Evolutionary conservation across 1,140 invertebrate species (phyloP), one percentile per base, ranked within the genome.

Genomic region (Hyposmocoma kahamanoa): DNA sequence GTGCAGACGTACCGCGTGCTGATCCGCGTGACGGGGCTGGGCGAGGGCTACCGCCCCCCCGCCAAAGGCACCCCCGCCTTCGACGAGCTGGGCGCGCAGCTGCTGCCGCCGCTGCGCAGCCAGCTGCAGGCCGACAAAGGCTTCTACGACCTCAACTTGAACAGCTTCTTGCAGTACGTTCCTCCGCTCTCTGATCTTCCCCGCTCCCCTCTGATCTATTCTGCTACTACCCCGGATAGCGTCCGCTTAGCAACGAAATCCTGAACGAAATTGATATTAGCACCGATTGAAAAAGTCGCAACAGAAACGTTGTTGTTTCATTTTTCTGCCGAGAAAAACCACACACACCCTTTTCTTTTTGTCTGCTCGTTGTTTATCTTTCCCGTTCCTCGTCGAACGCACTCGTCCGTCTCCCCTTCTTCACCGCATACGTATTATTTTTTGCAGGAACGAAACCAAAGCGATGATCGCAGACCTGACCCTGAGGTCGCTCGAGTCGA

Each of bases 11-110:
- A 95, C 72, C 89, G 91, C 20, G 86, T 95, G 11, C 88, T 92
- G 59, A 86, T 96, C 0, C 94, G 93, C 61, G 84, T 96, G 1
- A 88, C 92, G 3, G 92, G 93, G 28, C 74, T 96, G 19, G 95
- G 92, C 0, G 91, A 94, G 55, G 91, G 92, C 50, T 96, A 92
- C 81, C 82, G 89, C 34, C 88, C 92, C 1, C 95, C 95, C 0
- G 76, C 89, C 30, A 83, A 84, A 0, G 93, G 91, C 10, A 90
- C 89, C 4, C 73, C 88, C 3, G 93, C 96, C 44, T 96, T 92
- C 61, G 90, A 92, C 10, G 88, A 91, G 21, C 87, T 96, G n/a
- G 90, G 91, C 0, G 90, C 90, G 24, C 90, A 88, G 9, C 8
- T 41, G 18, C 38, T 10, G 38, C 20, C 10, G 3, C 38, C 2